Evolutionary conservation across 2,888 invertebrate species (phyloP), one percentile per base, ranked within the genome.

Genomic region (Limnephilus rhombicus): DNA sequence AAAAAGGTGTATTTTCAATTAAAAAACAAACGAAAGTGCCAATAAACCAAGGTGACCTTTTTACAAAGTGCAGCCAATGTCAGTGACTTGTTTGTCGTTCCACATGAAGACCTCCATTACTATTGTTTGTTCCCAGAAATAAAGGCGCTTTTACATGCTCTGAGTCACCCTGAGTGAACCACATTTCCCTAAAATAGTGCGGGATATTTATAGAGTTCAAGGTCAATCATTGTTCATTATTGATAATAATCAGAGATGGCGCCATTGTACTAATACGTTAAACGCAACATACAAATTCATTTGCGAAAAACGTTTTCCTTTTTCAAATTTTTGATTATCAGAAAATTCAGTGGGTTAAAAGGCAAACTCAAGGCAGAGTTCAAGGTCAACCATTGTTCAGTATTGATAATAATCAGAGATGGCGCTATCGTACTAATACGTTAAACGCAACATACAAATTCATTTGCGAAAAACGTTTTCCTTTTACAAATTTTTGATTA

Each of bases 101-200:
- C 83, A 83, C 83, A 83, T 83, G 83, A 83, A 41, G 83, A 83
- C 83, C 37, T 83, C 37, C 83, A 83, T 37, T 68, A 68, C 24
- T 68, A 68, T 53, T 18, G 53, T 68, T 83, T 83, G 83, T 83
- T 83, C 83, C 83, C 11, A n/a, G 68, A 24, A 68, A 68, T 24
- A 68, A 24, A 68, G 68, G 68, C 83, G 83, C 83, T 83, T 34
- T 83, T 41, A 83, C 83, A 83, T n/a, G 83, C 24, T 24, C 37
- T 83, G 83, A 83, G 83, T 83, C 83, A 83, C 83, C 11, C 83
- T 37, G 37, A 83, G 37, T 83, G 83, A 83, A 83, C 83, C 83
- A 83, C 83, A 83, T 41, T 83, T 83, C 83, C 24, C 13, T 37
- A 41, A 83, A 34, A 37, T 83, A 37, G 37, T 37, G 83, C 37